A percentile compares a stretch with the other conserved stretches of the same genome.
Evolutionary conservation across 2,113 vertebrate species (phyloP).

Genomic region (Myotis lucifugus): DNA sequence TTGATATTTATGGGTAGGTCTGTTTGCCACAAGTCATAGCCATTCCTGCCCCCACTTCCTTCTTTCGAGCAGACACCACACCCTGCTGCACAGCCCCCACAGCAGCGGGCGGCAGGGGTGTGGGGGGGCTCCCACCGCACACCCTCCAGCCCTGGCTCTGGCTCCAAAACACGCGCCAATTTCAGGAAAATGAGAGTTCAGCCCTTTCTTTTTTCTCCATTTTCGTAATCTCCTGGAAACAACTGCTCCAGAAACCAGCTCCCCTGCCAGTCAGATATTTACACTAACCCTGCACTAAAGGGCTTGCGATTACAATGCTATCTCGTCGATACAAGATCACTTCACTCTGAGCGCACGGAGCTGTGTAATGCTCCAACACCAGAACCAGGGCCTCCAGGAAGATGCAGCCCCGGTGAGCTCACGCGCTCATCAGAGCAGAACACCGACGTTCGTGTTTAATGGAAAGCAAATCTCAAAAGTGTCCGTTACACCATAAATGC

Average conservation of each 20-base stretch:
- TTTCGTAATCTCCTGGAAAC: constrained; percentile 79
- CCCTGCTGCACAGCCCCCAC: background rate
- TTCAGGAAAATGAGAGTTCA: constrained; percentile 78
- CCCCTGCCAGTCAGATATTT: constrained; percentile 82
- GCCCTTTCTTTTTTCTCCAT: constrained; percentile 81
- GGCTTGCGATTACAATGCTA: constrained; percentile 81
- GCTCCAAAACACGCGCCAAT: constrained; percentile 74
- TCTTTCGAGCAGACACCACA: constrained; percentile 21
- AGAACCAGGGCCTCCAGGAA: constrained; percentile 71
- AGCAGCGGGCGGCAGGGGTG: constrained; percentile 27
- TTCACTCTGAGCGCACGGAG: constrained; percentile 78
- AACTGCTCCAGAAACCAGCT: constrained; percentile 79
- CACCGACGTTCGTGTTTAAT: constrained; percentile 82
- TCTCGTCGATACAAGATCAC: constrained; percentile 82
- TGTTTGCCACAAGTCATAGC: constrained; percentile 19
- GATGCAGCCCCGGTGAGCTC: constrained; percentile 80
- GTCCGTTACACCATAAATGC: constrained; percentile 70
- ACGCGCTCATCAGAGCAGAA: constrained; percentile 72
- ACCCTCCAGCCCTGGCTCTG: too few relatives aligned
- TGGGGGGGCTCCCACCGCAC: too few relatives aligned
- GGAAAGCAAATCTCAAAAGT: constrained; percentile 80
- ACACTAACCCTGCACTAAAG: constrained; percentile 81
- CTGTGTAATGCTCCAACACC: constrained; percentile 72
- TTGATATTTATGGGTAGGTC: constrained; percentile 37
- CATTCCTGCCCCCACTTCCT: constrained; percentile 1